Evolutionary conservation across 2,888 invertebrate genomes (phyloP), one percentile per base, ranked within the genome.

Genomic region (Aricia artaxerxes): DNA sequence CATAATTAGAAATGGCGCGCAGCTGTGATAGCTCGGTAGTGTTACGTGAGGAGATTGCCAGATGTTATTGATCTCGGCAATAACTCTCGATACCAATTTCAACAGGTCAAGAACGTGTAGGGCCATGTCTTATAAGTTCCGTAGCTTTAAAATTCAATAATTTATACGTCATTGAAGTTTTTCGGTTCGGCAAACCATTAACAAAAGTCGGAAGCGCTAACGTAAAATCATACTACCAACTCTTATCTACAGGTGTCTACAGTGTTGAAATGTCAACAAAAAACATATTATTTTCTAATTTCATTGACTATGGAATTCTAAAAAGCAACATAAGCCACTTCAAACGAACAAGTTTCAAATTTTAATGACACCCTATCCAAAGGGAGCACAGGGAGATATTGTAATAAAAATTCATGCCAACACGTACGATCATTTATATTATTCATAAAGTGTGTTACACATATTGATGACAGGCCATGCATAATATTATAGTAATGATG

Each of bases 41-140:
- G 57, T 4, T 69, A 69, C 69, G 69, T 69, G 69, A 69, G 35
- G 2, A 38, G 69, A 38, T 38, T 35, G 35, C 35, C 16, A 2
- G 35, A 69, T 69, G 69, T 69, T 69, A 69, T 69, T 69, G 69
- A 69, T 69, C 69, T 69, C 69, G 35, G 13, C 69, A 69, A 69
- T 69, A 69, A 69, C 35, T 69, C 69, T 35, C 13, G 35, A 69
- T 69, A 69, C 69, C 69, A 69, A 69, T 69, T 69, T 69, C 69
- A 69, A 38, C 69, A 13, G 35, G 35, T 69, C 69, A 69, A 69
- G 69, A 11, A 69, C 35, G 13, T 38, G 69, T 69, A 4, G 11
- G 9, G 35, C 13, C 64, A 31, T 24, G 11, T 7, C 35, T 13
- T 31, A 35, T 13, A 35, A 35, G 35, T 69, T 69, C 69, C 13